These are phyloP conservation scores for Montipora efflorescens DNA, from an alignment of 64 coral and sea anemone genomes.

Conservation along the genomic window DNA sequence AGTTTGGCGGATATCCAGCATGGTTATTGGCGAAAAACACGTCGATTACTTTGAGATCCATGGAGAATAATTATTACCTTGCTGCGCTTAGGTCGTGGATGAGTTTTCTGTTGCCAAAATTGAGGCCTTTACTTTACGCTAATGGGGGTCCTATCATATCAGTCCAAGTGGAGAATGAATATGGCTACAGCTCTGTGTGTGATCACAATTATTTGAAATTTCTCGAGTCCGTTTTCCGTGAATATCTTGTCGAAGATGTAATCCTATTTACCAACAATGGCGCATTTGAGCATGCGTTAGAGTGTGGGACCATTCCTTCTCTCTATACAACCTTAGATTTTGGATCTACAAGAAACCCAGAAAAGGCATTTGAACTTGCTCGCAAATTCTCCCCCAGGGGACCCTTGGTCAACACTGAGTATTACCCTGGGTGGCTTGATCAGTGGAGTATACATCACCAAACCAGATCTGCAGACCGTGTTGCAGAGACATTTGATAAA, in stretches of 20 bases:
- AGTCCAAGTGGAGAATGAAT: constrained; percentile 93
- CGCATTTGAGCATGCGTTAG: constrained; percentile 13
- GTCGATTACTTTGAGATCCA: constrained; percentile 74
- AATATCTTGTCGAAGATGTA: constrained; percentile 73
- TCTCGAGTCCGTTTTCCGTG: constrained; percentile 74
- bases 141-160: constrained; percentile 89
- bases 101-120: constrained; percentile 82
- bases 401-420: constrained; percentile 91
- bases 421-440: constrained; percentile 97
- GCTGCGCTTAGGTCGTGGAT: constrained; percentile 90
- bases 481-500: constrained; percentile 85
- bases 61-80: constrained; percentile 74
- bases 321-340: constrained; percentile 86
- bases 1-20: constrained; percentile 93
- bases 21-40: constrained; percentile 91
- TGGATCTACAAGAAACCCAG: constrained; percentile 66
- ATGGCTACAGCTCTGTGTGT: constrained; percentile 71
- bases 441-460: constrained; percentile 83
- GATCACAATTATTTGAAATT: constrained; percentile 79
- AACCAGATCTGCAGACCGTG: constrained; percentile 23
- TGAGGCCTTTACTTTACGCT: constrained; percentile 79
- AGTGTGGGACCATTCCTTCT: constrained; percentile 86
- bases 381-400: constrained; percentile 81
- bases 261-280: constrained; percentile 86
- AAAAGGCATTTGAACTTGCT: constrained; percentile 64